A percentile compares a stretch with the other conserved stretches of the same genome.
These are phyloP conservation scores for Lycocorax pyrrhopterus DNA, from an alignment of 2,113 vertebrate genomes.

Conservation along the genomic window DNA sequence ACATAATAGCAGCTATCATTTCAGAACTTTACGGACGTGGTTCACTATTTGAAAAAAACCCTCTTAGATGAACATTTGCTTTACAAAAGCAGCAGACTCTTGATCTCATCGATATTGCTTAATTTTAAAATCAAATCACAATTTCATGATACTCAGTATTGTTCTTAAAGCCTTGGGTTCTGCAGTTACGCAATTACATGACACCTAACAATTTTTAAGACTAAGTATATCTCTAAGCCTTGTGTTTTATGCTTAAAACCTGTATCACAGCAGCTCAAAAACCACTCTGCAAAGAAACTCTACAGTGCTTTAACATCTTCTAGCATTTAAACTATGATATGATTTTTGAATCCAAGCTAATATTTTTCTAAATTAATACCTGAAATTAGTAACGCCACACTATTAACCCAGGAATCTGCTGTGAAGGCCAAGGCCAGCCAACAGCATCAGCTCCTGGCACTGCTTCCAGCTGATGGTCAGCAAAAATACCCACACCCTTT, in stretches of 20 bases:
- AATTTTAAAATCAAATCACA: slow-evolving; percentile 21
- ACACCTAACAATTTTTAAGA: not conserved
- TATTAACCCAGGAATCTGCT: not conserved
- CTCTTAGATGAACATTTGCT: not conserved
- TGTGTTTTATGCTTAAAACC: not conserved
- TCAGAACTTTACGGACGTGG: not conserved
- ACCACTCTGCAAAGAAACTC: not conserved
- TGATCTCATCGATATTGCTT: not conserved
- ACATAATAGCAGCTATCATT: not conserved
- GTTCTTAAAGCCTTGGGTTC: not conserved
- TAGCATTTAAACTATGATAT: not conserved
- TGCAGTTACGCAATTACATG: not conserved
- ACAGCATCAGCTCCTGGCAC: not conserved
- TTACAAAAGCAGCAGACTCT: not conserved
- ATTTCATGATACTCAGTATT: not conserved
- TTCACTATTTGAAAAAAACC: not conserved
- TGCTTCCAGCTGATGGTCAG: not conserved
- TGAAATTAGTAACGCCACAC: not conserved
- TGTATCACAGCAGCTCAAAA: not conserved
- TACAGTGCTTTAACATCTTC: not conserved
- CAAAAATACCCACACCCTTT: not conserved
- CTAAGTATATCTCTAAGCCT: not conserved
- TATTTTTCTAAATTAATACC: not conserved
- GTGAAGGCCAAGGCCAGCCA: not conserved
- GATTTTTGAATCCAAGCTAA: not conserved